Percentiles rank a stretch among this genome's conserved stretches.
These are phyloP conservation scores for Colossoma macropomum DNA, from an alignment of 2,113 vertebrate genomes.

Conservation along the genomic window DNA sequence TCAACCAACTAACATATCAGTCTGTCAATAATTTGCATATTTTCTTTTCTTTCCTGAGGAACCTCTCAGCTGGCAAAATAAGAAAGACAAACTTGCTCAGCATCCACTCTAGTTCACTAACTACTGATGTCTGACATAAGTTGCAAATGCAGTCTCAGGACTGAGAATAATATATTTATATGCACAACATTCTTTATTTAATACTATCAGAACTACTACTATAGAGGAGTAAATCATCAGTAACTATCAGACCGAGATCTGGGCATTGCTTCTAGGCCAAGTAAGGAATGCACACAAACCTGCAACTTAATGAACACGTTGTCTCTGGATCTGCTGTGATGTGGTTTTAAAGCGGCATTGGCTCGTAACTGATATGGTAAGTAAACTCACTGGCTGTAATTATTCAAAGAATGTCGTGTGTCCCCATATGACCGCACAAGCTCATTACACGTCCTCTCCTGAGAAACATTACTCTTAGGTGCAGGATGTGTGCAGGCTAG, in stretches of 20 bases:
- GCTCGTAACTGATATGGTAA: conserved; percentile 41
- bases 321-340: conserved; percentile 24
- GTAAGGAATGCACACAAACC: neutral
- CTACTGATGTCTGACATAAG: neutral
- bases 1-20: too few species aligned
- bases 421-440: conserved; percentile 34
- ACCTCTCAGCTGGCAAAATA: neutral
- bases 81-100: neutral
- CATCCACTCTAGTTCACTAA: neutral
- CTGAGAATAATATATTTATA: neutral
- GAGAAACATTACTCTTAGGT: neutral
- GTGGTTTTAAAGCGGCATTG: conserved; percentile 38
- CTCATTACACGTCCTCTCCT: neutral
- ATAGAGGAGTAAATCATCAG: neutral
- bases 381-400: conserved; percentile 43
- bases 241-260: neutral
- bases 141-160: neutral
- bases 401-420: conserved; percentile 43
- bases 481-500: neutral
- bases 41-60: too few species aligned
- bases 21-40: neutral
- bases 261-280: neutral
- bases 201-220: neutral
- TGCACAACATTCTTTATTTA: neutral
- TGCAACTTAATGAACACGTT: conserved; percentile 34